These are phyloP conservation scores for Stomorhina lunata DNA, from an alignment of 2,888 invertebrate genomes.

Conservation along the genomic window DNA sequence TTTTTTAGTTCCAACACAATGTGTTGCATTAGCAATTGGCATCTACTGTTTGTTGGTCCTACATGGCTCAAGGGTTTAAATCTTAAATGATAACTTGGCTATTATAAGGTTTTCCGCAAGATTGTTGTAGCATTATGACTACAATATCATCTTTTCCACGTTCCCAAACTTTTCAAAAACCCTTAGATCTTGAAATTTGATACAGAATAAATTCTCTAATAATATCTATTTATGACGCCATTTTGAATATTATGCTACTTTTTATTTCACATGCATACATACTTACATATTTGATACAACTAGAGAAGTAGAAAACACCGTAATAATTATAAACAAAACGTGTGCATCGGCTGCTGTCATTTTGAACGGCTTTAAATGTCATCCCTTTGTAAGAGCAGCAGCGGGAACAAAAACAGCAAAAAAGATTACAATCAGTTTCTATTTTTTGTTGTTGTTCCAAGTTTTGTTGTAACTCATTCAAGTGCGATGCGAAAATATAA, in stretches of 20 bases:
- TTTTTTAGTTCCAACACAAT: too few relatives aligned
- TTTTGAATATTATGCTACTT: constrained; percentile 38
- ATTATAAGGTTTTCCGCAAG: not conserved
- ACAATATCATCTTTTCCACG: too few relatives aligned
- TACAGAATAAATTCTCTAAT: not conserved
- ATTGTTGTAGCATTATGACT: too few relatives aligned
- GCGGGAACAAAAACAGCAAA: constrained; percentile 2
- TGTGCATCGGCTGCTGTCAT: constrained; percentile 48
- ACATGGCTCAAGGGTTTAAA: not conserved
- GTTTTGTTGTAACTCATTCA: constrained; percentile 21
- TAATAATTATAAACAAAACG: constrained; percentile 40
- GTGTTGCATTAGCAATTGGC: too few relatives aligned
- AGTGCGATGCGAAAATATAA: constrained; percentile 28
- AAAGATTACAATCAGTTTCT: constrained; percentile 33
- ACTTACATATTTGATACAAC: not conserved
- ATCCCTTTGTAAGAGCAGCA: constrained; percentile 30
- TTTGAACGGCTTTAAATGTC: constrained; percentile 43
- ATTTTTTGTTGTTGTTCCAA: not conserved
- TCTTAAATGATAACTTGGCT: not conserved
- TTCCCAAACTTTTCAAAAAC: not conserved
- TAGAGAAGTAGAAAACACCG: not conserved
- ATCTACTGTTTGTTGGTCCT: too few relatives aligned
- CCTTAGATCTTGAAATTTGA: constrained; percentile 15
- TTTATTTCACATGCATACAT: too few relatives aligned
- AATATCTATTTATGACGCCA: constrained; percentile 35